Percentiles rank a stretch among this genome's conserved stretches.
Evolutionary conservation across 2,113 vertebrate genomes (phyloP).

Genomic region (Boulengeromyrus knoepffleri): DNA sequence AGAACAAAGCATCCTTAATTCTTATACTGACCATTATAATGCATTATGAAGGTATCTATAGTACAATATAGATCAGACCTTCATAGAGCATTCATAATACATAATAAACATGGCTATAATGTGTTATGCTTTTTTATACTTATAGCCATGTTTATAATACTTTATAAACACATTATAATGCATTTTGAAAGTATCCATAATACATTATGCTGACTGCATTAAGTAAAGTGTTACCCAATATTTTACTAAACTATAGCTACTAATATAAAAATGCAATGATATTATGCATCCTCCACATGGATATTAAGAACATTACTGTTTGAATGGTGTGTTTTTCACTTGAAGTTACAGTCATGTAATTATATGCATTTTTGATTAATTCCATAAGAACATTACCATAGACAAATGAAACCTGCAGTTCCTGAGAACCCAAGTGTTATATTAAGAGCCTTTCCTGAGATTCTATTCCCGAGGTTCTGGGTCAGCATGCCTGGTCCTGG

Average conservation of each 20-base stretch:
- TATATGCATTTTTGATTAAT: background rate
- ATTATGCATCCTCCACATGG: background rate
- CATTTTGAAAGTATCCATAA: too few relatives aligned
- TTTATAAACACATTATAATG: too few relatives aligned
- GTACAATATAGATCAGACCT: background rate
- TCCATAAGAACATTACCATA: background rate
- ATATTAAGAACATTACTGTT: background rate
- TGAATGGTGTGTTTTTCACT: background rate
- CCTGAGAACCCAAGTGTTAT: background rate
- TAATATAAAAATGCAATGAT: background rate
- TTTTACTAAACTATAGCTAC: background rate
- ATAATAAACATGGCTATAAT: too few relatives aligned
- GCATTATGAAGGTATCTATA: background rate
- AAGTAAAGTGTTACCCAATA: background rate
- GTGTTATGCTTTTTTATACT: too few relatives aligned
- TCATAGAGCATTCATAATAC: too few relatives aligned
- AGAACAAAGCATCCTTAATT: background rate
- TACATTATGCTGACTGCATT: too few relatives aligned
- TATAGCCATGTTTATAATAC: too few relatives aligned
- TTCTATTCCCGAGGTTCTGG: background rate
- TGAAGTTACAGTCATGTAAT: background rate
- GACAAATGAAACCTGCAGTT: background rate
- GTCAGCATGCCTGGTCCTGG: constrained; percentile 7
- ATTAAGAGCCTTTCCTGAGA: constrained; percentile 28
- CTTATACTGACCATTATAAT: background rate